Evolutionary conservation across 2,888 invertebrate species (phyloP).

Genomic region (Tenthredo mesomela): DNA sequence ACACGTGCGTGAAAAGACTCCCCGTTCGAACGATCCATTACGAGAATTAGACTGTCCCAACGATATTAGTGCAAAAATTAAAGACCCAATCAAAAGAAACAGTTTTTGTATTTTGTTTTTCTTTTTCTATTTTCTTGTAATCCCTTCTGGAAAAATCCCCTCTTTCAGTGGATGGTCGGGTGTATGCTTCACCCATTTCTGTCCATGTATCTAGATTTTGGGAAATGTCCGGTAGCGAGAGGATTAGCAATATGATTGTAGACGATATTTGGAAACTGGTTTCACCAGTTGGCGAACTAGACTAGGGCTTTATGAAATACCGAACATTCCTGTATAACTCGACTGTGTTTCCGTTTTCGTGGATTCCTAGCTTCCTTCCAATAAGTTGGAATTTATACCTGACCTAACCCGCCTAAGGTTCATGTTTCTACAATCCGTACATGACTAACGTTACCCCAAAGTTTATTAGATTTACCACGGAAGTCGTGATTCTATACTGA

Average conservation of each 20-base stretch:
- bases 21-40: too few species aligned
- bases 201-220: neutral
- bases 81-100: too few species aligned
- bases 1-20: too few species aligned
- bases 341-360: slow-evolving; percentile 22
- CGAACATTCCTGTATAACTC: slow-evolving; percentile 38
- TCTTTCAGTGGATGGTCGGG: neutral
- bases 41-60: too few species aligned
- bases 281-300: slow-evolving; percentile 18
- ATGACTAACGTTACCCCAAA: slow-evolving; percentile 8
- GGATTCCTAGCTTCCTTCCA: slow-evolving; percentile 26
- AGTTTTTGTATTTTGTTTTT: too few species aligned
- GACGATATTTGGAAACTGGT: slow-evolving; percentile 14
- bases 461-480: slow-evolving; percentile 8
- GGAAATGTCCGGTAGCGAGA: slow-evolving; percentile 7
- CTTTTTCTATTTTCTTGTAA: neutral
- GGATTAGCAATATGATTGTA: slow-evolving; percentile 22
- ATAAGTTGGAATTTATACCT: slow-evolving; percentile 32
- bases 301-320: slow-evolving; percentile 28
- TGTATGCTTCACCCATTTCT: neutral
- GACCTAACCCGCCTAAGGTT: slow-evolving; percentile 30
- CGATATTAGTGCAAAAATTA: too few species aligned
- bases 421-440: slow-evolving; percentile 5
- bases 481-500: slow-evolving; percentile 20
- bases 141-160: neutral